Evolutionary conservation across 92 coral and sea anemone species (phyloP).

Genomic region (Zoanthus sociatus): DNA sequence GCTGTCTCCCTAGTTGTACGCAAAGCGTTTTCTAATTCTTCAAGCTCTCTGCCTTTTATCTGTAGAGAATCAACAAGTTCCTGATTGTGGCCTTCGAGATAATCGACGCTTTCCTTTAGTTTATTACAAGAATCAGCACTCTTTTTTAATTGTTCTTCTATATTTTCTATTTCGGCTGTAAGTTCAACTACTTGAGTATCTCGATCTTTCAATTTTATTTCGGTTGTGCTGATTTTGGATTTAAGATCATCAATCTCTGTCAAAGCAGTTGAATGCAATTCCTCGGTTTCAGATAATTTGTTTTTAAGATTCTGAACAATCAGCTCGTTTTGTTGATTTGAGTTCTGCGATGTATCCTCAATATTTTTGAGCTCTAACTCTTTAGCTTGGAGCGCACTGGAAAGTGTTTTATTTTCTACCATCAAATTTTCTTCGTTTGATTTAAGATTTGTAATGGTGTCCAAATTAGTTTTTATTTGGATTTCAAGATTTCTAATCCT

Average conservation of each 20-base stretch:
- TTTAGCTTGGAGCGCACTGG: conserved; percentile 16
- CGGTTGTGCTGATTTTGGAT: conserved; percentile 8
- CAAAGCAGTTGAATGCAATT: background rate
- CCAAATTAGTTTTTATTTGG: conserved; percentile 53
- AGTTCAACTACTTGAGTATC: background rate
- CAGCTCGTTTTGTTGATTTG: conserved; percentile 5
- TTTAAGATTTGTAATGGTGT: conserved; percentile 36
- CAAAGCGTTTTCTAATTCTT: conserved; percentile 46
- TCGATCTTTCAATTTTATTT: conserved; percentile 20
- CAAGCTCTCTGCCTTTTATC: conserved; percentile 47
- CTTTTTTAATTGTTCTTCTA: conserved; percentile 36
- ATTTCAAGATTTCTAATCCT: conserved; percentile 63
- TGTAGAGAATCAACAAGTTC: conserved; percentile 25
- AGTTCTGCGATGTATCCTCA: conserved; percentile 8
- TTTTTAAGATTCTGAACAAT: conserved; percentile 16
- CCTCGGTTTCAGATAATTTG: conserved; percentile 19
- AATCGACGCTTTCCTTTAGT: conserved; percentile 9
- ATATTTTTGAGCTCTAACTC: conserved; percentile 24
- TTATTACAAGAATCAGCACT: conserved; percentile 19
- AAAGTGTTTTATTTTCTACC: conserved; percentile 27
- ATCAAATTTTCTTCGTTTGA: conserved; percentile 10
- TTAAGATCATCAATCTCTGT: conserved; percentile 22
- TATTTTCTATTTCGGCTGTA: conserved; percentile 16
- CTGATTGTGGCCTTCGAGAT: conserved; percentile 8
- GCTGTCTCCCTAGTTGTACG: conserved; percentile 6